phyloP scores from a whole-genome alignment of 2,888 invertebrate species.

The Chaitophorus viminalis region DNA sequence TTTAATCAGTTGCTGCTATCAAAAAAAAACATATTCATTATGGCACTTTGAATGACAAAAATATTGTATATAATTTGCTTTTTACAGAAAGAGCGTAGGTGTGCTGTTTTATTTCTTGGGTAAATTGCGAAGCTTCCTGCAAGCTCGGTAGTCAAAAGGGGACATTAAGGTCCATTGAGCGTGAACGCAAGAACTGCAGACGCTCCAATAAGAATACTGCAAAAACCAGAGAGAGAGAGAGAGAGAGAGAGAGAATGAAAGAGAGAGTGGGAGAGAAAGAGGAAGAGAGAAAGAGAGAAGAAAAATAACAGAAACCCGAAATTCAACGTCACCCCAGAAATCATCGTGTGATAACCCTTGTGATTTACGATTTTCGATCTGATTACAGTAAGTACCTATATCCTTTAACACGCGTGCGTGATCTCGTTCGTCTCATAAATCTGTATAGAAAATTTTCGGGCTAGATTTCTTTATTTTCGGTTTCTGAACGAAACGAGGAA shows the following conservation, averaged over 20 bases:
- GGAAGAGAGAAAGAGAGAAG: neutral
- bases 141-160: no score
- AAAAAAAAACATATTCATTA: no score
- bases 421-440: no score
- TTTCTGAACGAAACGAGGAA: no score
- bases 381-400: no score
- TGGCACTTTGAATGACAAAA: no score
- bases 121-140: neutral
- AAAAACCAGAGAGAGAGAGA: neutral
- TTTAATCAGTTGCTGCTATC: no score
- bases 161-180: no score
- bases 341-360: conserved; percentile 53
- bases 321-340: neutral
- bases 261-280: neutral
- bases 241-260: neutral
- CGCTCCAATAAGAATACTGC: neutral
- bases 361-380: conserved; percentile 53
- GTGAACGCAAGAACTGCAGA: neutral
- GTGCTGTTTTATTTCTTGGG: neutral
- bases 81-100: neutral
- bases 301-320: neutral
- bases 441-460: no score
- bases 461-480: no score
- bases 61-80: no score
- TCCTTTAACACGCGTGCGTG: no score